These are phyloP conservation scores for Prorops nasuta DNA, from an alignment of 1,140 invertebrate genomes.

Conservation along the genomic window DNA sequence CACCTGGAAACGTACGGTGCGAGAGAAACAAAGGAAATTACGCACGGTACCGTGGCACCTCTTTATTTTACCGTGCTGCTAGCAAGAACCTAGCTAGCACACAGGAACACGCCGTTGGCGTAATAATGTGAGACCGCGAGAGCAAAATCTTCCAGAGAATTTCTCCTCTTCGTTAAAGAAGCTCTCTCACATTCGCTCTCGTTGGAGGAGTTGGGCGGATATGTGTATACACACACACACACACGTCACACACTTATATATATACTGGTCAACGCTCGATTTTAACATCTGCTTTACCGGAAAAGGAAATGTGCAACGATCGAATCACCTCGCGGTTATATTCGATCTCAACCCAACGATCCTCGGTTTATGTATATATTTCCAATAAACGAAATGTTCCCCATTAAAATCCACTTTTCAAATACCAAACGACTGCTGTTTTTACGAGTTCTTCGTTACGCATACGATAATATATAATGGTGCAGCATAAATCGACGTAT, in stretches of 20 bases:
- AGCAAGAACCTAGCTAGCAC: background rate
- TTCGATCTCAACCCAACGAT: too few species aligned
- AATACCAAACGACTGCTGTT: too few species aligned
- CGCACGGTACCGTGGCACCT: constrained; percentile 13
- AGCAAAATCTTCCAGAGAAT: constrained; percentile 13
- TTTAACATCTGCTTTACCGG: constrained; percentile 20
- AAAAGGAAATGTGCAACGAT: constrained; percentile 25
- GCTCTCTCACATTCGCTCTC: constrained; percentile 4
- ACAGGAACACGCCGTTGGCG: constrained; percentile 12
- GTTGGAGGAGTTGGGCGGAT: background rate
- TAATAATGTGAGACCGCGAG: constrained; percentile 4
- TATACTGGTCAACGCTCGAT: constrained; percentile 7
- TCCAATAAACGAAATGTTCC: too few species aligned
- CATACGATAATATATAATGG: too few species aligned
- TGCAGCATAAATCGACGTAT: too few species aligned
- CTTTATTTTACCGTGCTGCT: constrained; percentile 13
- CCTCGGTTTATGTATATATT: too few species aligned
- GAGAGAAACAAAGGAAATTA: constrained; percentile 33
- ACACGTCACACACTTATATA: too few species aligned
- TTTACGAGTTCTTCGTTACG: too few species aligned
- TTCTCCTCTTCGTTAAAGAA: constrained; percentile 28
- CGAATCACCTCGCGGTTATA: too few species aligned
- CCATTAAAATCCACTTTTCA: constrained; percentile 3
- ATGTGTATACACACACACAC: too few species aligned
- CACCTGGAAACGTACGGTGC: constrained; percentile 23